phyloP scores from a whole-genome alignment of 2,797 vertebrate species.

The Tolypeutes matacus region DNA sequence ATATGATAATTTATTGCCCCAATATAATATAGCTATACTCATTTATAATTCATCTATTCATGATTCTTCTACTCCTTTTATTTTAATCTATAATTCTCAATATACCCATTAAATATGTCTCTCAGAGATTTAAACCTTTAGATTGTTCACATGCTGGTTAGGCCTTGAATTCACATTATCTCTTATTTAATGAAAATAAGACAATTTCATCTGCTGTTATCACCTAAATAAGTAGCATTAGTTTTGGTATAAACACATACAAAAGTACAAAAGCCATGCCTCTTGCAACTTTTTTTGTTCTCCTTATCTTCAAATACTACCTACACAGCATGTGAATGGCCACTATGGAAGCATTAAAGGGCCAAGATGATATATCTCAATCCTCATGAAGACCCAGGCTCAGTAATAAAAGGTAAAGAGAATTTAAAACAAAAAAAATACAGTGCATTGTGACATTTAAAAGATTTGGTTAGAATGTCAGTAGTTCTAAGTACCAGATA shows the following conservation, averaged over 20 bases:
- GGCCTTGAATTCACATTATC: background rate
- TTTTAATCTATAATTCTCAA: too few relatives aligned
- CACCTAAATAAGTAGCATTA: background rate
- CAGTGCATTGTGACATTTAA: background rate
- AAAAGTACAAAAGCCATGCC: background rate
- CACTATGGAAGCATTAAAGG: background rate
- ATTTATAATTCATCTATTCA: too few relatives aligned
- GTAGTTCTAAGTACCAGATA: background rate
- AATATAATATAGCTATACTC: too few relatives aligned
- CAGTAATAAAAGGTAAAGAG: background rate
- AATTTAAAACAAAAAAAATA: conserved; percentile 45
- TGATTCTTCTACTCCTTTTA: too few relatives aligned
- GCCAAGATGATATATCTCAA: background rate
- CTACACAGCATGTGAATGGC: background rate
- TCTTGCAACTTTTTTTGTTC: background rate
- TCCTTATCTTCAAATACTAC: background rate
- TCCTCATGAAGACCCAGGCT: background rate
- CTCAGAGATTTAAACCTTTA: too few relatives aligned
- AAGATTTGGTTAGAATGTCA: background rate
- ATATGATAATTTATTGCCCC: too few relatives aligned
- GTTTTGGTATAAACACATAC: background rate
- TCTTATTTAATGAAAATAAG: background rate
- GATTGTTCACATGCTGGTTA: too few relatives aligned
- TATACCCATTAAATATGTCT: too few relatives aligned
- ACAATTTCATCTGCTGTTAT: background rate